phyloP scores from a whole-genome alignment of 1,140 invertebrate genomes.

The Lepidotrigona ventralis region DNA sequence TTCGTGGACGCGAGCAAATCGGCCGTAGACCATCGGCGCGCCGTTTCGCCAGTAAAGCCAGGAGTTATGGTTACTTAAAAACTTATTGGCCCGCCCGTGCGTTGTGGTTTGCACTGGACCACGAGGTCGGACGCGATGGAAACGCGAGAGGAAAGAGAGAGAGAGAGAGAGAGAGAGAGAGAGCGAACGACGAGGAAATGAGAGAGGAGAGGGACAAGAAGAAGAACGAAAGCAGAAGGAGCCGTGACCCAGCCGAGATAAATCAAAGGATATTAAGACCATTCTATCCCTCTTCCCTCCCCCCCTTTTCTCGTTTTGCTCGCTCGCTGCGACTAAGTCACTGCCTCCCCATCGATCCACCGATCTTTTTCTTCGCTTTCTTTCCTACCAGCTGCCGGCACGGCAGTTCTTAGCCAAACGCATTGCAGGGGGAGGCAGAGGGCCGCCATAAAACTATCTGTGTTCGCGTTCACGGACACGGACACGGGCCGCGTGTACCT shows the following conservation, averaged over 20 bases:
- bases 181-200: no score
- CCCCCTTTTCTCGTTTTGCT: not conserved
- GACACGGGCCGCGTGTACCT: conserved; percentile 31
- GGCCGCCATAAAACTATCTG: conserved; percentile 74
- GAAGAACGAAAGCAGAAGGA: conserved; percentile 58
- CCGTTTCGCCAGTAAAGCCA: conserved; percentile 76
- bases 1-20: conserved; percentile 35
- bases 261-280: conserved; percentile 79
- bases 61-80: conserved; percentile 80
- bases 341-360: not conserved
- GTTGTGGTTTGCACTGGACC: conserved; percentile 65
- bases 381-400: conserved; percentile 25
- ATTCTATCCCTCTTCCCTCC: conserved; percentile 48
- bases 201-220: not conserved
- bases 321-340: conserved; percentile 24
- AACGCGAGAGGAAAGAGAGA: not conserved
- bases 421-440: conserved; percentile 70
- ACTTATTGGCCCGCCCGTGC: conserved; percentile 79
- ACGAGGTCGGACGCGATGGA: not conserved
- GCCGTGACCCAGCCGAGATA: conserved; percentile 77
- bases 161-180: not conserved
- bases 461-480: conserved; percentile 39
- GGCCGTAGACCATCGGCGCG: conserved; percentile 64
- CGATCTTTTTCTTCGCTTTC: not conserved
- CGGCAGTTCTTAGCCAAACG: conserved; percentile 73